Base-by-base conservation (phyloP, 1,140 invertebrate genomes). In the Pseudomyrmex gracilis region DNA sequence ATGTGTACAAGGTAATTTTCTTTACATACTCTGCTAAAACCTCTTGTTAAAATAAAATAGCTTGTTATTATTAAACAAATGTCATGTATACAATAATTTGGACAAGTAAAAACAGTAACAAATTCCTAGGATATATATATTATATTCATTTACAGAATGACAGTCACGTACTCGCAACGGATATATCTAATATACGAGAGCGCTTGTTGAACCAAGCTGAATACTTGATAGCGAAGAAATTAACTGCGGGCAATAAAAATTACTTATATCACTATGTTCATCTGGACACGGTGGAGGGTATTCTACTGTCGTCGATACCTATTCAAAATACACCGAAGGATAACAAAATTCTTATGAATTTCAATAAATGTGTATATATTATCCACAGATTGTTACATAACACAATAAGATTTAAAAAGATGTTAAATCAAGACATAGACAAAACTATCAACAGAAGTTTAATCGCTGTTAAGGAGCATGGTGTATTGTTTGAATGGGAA, bases 391-490 rank as follows among this genome's bases (percentile, higher is more conserved):
- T 97, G 1, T 91, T 98, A 24, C 95, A 97, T 90, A 97, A 97
- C 88, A 96, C 96, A 22, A 95, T 96, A 51, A 87, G 95, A 84
- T 96, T 95, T 87, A 95, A 96, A 87, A 95, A 95, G 85, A 94
- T 96, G 87, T 90, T 95, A 10, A 93, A 94, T 77, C 95, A 96
- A 82, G 95, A 96, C 76, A 92, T 94, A 51, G 94, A 95, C 17
- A 96, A 95, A 91, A 94, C 94, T 22, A 95, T 96, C 83, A 96
- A 97, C 85, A 97, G 97, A 93, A 97, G 96, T 89, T 93, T 97
- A 63, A 96, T 97, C 13, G 96, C 97, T 3, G 96, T 98, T 51
- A 97, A 97, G 92, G 97, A 97, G 89, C 96, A 97, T 89, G 97
- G 96, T 1, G 95, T 96, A 53, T 87, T 97, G 34, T 96, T 96